Evolutionary conservation across 1,140 invertebrate species (phyloP).

Genomic region (Dendrolimus punctatus): DNA sequence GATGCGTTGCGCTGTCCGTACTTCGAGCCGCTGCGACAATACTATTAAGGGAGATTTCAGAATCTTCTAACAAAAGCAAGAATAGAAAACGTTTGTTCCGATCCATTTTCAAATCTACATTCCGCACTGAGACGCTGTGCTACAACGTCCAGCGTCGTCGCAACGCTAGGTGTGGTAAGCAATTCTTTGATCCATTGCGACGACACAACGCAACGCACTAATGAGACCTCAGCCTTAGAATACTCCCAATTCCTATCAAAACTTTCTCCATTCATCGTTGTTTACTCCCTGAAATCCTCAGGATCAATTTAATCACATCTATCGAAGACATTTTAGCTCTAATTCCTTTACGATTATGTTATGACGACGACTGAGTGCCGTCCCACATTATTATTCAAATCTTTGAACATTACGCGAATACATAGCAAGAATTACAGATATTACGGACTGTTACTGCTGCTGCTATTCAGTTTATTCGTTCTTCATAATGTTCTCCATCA

Average conservation of each 20-base stretch:
- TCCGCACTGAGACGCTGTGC: too few species aligned
- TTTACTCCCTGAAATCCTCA: constrained; percentile 7
- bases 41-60: too few species aligned
- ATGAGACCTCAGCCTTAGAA: background rate
- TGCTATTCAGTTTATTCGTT: constrained; percentile 27
- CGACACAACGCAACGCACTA: too few species aligned
- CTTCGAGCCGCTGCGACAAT: too few species aligned
- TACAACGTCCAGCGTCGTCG: too few species aligned
- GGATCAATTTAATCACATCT: too few species aligned
- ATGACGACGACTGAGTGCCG: constrained; percentile 3
- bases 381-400: constrained; percentile 10
- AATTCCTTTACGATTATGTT: constrained; percentile 6
- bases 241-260: constrained; percentile 9
- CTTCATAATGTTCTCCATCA: constrained; percentile 35
- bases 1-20: too few species aligned
- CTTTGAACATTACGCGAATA: constrained; percentile 4
- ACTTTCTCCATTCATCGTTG: constrained; percentile 11
- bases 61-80: too few species aligned
- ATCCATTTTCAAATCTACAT: too few species aligned
- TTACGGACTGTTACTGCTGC: constrained; percentile 26
- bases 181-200: too few species aligned
- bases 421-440: constrained; percentile 11
- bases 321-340: background rate
- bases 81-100: too few species aligned
- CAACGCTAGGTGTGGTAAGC: too few species aligned